A percentile compares a stretch with the other conserved stretches of the same genome.
These are phyloP conservation scores for Ophioderma brevispina DNA, from an alignment of 35 echinoderm and acorn worm genomes.

Conservation along the genomic window DNA sequence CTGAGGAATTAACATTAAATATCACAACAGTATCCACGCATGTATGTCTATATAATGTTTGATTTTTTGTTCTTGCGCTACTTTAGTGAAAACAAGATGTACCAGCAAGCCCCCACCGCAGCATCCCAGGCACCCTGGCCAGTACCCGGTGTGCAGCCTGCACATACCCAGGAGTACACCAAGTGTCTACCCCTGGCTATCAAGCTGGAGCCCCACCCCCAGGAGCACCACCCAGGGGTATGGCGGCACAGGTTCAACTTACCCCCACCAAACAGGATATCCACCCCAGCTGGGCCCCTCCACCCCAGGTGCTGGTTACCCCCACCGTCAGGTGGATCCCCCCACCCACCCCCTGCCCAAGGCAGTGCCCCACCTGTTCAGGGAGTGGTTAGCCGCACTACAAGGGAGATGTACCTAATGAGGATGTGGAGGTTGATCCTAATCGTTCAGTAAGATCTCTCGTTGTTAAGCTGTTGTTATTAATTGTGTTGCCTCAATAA, in stretches of 20 bases:
- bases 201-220: not conserved
- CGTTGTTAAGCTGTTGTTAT: too few relatives aligned
- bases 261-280: too few relatives aligned
- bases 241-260: too few relatives aligned
- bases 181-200: not conserved
- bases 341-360: not conserved
- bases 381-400: slow-evolving; percentile 2
- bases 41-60: too few relatives aligned
- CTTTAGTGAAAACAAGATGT: not conserved
- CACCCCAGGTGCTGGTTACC: not conserved
- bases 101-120: not conserved
- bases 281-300: too few relatives aligned
- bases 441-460: too few relatives aligned
- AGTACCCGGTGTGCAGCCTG: not conserved
- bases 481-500: too few relatives aligned
- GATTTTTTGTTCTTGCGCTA: too few relatives aligned
- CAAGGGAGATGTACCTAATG: slow-evolving; percentile 46
- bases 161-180: not conserved
- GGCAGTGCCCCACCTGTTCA: not conserved
- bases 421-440: slow-evolving; percentile 46
- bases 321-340: not conserved
- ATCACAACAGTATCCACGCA: too few relatives aligned
- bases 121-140: not conserved
- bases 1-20: too few relatives aligned
- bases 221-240: not conserved